Conservation (phyloP, 1,140 invertebrate species). For the Tetranychus urticae region DNA sequence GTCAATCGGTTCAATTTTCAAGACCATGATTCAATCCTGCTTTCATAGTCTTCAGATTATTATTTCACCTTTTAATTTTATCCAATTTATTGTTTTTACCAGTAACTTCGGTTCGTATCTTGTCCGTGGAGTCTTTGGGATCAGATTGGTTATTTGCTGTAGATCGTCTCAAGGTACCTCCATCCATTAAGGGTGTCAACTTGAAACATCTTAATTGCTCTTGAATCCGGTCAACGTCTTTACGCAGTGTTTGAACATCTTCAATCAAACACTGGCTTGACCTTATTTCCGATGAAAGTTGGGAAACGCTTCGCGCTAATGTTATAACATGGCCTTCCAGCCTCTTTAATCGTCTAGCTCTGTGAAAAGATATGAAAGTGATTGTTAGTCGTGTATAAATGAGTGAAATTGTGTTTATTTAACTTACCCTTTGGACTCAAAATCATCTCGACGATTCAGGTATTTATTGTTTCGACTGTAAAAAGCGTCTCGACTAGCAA, state of each 20-base stretch:
- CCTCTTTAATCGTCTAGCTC: slow-evolving; percentile 41
- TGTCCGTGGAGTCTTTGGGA: not conserved
- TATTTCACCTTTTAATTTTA: not conserved
- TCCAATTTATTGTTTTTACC: not conserved
- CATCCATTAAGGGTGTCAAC: slow-evolving; percentile 2
- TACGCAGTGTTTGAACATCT: slow-evolving; percentile 64
- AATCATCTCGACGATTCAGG: not conserved
- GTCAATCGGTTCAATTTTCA: too few relatives aligned
- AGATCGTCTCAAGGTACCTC: not conserved
- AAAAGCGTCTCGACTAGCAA: slow-evolving; percentile 2
- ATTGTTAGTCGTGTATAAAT: slow-evolving; percentile 40
- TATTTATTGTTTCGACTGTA: not conserved
- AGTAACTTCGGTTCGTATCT: not conserved
- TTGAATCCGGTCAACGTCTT: slow-evolving; percentile 51
- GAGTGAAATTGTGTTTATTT: not conserved
- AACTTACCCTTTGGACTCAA: not conserved
- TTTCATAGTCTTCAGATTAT: not conserved
- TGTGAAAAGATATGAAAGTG: slow-evolving; percentile 20
- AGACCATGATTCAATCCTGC: not conserved
- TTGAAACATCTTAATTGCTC: slow-evolving; percentile 24
- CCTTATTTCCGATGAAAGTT: slow-evolving; percentile 70
- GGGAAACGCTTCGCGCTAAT: slow-evolving; percentile 66
- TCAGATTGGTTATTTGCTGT: not conserved
- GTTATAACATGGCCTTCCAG: slow-evolving; percentile 78
- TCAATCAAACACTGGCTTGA: slow-evolving; percentile 67